Base-by-base conservation (phyloP, 2,113 vertebrate species). In the Oenanthe oenanthe region DNA sequence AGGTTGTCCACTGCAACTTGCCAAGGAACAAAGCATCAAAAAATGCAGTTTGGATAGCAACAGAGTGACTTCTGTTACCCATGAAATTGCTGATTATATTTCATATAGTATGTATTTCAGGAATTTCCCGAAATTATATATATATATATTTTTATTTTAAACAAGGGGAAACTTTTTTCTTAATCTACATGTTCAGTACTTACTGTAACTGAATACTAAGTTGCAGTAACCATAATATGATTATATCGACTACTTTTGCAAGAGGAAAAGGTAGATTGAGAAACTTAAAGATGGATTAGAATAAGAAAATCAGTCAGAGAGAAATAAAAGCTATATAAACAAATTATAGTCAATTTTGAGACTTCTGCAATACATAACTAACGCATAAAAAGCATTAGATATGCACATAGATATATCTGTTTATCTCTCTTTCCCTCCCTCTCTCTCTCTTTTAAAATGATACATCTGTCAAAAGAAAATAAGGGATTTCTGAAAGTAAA, bases 391-490 rank as follows among this genome's bases (percentile, higher is more conserved):
- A 85, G 19, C 22, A 88, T 95, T 89, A 85, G 38, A 82, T 54
- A 79, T 90, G 85, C 74, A 91, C 72, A 89, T 82, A 87, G 50
- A 77, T 71, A 77, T 73, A 58, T 73, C 29, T 42, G n/a, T 84
- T 88, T 68, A 43, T 85, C 34, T 78, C 17, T 73, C 4, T 71
- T 14, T 73, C 22, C 38, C 61, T 47, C 61, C 72, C 5, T 42
- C 17, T 56, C 36, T 43, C 65, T 36, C 32, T 54, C 10, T 76
- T 15, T 85, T 51, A 76, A 85, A 85, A 90, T 26, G 29, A 85
- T 80, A 70, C 43, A 87, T 81, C 51, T 89, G 73, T 89, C 92
- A 92, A 78, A 91, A 80, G 76, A 95, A 95, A 93, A 90, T 45
- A 70, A 70, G 32, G 16, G 58, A 93, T 56, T 93, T 95, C 62